Base-by-base conservation (phyloP, 2,888 invertebrate species). In the Pachliopta kotzebuea region DNA sequence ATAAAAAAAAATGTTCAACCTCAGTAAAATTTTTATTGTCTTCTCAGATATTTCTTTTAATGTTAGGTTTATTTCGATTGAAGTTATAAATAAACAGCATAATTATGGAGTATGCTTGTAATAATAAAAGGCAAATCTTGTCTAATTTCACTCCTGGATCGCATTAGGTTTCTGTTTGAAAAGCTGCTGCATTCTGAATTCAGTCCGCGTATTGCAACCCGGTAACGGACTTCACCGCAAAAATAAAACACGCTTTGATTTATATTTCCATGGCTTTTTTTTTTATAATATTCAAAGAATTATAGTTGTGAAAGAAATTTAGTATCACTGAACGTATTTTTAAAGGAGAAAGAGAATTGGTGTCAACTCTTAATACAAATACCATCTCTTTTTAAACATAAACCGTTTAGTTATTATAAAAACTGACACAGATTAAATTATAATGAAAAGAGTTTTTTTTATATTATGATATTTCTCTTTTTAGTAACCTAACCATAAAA, bases 171-270 rank as follows among this genome's bases (percentile, higher is more conserved):
- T 58, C 29, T 63, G 53, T 62, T 53, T 63, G 53, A 63, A 57
- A 53, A 57, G 62, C 62, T 37, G 57, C 42, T 57, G 62, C 52
- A 63, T 57, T 57, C 53, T 24, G 53, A 63, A 63, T 63, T 63
- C 57, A 52, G 26, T 20, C 20, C 20, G 29, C 24, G 57, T 53
- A 53, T 53, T 29, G 53, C 57, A 56, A 52, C 59, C 20, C 20
- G 37, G 23, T 20, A 57, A 26, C 53, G 24, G 57, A 42, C 57
- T 57, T 57, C 42, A 20, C 62, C 52, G 52, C 57, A 26, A 26
- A 62, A 53, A 53, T 63, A 57, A 63, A 54, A 26, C 52, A 42
- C 31, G 37, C 14, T 2, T 37, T 0, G 62, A 52, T 63, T 63
- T 63, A 62, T 23, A 37, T 52, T 56, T 63, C 57, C 53, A 58